phyloP scores from a whole-genome alignment of 53 echinoderm and acorn worm genomes.

The Temnopleurus reevesii region DNA sequence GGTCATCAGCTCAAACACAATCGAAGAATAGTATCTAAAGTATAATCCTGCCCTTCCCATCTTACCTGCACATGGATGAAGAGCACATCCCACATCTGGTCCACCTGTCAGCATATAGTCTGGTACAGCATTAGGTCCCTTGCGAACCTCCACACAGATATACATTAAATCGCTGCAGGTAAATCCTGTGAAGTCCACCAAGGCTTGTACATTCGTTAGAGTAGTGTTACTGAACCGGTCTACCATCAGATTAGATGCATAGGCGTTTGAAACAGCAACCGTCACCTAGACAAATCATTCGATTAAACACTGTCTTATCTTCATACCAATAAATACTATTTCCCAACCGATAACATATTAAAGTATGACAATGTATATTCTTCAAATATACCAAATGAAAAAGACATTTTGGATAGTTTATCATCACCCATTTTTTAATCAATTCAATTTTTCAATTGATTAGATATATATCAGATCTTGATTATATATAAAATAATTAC shows the following conservation, averaged over 20 bases:
- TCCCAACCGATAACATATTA: too few species aligned
- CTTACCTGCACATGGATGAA: slow-evolving; percentile 58
- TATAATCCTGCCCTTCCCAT: not conserved
- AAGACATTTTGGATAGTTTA: too few species aligned
- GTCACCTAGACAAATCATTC: slow-evolving; percentile 14
- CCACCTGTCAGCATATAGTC: slow-evolving; percentile 59
- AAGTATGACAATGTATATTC: too few species aligned
- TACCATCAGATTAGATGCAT: not conserved
- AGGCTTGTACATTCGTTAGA: slow-evolving; percentile 45
- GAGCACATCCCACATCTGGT: slow-evolving; percentile 3
- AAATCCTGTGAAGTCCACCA: slow-evolving; percentile 42
- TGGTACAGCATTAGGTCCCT: slow-evolving; percentile 66
- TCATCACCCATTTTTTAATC: too few species aligned
- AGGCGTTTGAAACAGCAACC: not conserved
- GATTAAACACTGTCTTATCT: too few species aligned
- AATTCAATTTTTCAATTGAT: too few species aligned
- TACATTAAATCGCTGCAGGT: slow-evolving; percentile 66
- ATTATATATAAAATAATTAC: too few species aligned
- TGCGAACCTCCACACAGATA: slow-evolving; percentile 81
- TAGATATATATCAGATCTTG: too few species aligned
- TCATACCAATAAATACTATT: too few species aligned
- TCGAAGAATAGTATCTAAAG: too few species aligned
- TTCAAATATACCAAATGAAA: too few species aligned
- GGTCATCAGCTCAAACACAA: not conserved
- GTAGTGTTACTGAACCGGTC: not conserved